Conservation (phyloP, 1,140 invertebrate genomes). For the Pantala flavescens region DNA sequence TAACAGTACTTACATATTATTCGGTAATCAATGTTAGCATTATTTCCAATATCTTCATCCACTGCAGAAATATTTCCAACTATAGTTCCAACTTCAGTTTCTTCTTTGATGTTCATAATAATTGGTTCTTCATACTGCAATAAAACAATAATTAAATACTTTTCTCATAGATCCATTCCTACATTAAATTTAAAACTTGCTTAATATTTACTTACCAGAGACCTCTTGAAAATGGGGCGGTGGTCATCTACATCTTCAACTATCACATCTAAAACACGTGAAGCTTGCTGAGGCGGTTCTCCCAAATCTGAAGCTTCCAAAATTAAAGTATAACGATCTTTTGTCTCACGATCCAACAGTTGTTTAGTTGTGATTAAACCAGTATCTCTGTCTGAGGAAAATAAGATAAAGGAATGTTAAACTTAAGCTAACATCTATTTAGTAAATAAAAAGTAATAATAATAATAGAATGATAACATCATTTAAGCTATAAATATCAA, state of each 20-base stretch:
- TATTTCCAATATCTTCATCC: conserved; percentile 63
- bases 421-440: too few relatives aligned
- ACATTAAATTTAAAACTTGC: conserved; percentile 19
- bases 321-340: conserved; percentile 60
- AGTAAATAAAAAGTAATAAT: not conserved
- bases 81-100: conserved; percentile 48
- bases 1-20: conserved; percentile 44
- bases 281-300: conserved; percentile 60
- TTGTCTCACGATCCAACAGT: conserved; percentile 57
- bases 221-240: conserved; percentile 58
- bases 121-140: conserved; percentile 52
- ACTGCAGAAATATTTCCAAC: conserved; percentile 56
- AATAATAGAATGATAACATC: conserved; percentile 22
- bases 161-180: not conserved
- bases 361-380: conserved; percentile 61
- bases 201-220: conserved; percentile 38
- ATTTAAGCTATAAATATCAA: conserved; percentile 15
- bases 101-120: conserved; percentile 51
- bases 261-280: conserved; percentile 53
- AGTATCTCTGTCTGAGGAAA: conserved; percentile 34
- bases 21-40: conserved; percentile 61
- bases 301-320: conserved; percentile 64
- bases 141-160: conserved; percentile 18
- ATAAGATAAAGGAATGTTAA: conserved; percentile 11
- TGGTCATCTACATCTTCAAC: conserved; percentile 71